Percentiles rank a stretch among this genome's conserved stretches.
Conservation (phyloP, 2,888 invertebrate genomes). For the Eristalis arbustorum region DNA sequence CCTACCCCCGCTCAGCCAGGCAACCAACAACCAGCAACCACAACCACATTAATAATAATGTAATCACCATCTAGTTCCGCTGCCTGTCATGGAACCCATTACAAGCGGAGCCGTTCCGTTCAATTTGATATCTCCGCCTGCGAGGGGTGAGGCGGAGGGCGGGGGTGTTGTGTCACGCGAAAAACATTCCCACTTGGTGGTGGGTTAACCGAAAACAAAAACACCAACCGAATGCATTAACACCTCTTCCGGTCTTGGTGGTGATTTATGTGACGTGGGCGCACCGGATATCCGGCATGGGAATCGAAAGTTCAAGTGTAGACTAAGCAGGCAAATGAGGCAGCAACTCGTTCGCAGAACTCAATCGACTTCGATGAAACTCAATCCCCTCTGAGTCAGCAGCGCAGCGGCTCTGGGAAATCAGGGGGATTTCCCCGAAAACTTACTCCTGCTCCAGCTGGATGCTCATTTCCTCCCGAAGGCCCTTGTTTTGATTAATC, state of each 20-base stretch:
- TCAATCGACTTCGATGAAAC: not conserved
- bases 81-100: conserved; percentile 59
- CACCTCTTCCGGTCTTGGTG: not conserved
- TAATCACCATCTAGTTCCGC: conserved; percentile 63
- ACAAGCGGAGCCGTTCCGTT: conserved; percentile 52
- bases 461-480: not conserved
- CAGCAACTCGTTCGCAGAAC: not conserved
- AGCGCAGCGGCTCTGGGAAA: too few relatives aligned
- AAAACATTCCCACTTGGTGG: not conserved
- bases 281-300: not conserved
- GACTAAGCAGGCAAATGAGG: not conserved
- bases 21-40: not conserved
- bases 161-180: not conserved
- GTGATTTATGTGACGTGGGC: not conserved
- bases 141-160: not conserved
- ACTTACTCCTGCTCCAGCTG: not conserved
- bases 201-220: not conserved
- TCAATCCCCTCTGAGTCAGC: not conserved
- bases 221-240: not conserved
- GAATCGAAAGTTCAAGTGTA: not conserved
- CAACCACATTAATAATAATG: conserved; percentile 60
- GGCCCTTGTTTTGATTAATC: not conserved
- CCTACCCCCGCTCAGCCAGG: not conserved
- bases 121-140: conserved; percentile 50
- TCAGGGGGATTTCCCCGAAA: not conserved